Evolutionary conservation across 2,888 invertebrate species (phyloP).

Genomic region (Lottia scabra): DNA sequence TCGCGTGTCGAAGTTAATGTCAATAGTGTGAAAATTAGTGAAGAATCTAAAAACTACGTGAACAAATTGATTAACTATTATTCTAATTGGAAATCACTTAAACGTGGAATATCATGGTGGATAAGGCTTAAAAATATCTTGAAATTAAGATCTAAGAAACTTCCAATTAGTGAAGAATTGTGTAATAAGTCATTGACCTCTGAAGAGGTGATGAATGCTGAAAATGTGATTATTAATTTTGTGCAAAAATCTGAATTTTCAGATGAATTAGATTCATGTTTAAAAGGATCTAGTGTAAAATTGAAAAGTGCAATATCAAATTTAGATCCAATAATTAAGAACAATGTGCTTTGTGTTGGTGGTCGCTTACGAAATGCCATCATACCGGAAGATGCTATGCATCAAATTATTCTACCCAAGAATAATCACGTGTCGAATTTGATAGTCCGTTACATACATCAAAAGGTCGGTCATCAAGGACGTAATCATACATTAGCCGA

Average conservation of each 20-base stretch:
- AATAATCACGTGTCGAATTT: not conserved
- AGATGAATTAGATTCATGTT: not conserved
- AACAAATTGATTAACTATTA: not conserved
- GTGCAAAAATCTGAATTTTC: not conserved
- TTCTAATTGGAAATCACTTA: constrained; percentile 12
- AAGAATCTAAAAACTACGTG: too few species aligned
- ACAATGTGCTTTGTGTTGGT: constrained; percentile 17
- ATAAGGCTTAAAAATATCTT: not conserved
- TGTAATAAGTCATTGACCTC: not conserved
- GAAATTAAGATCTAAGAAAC: not conserved
- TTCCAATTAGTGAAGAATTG: not conserved
- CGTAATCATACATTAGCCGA: too few species aligned
- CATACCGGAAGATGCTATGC: constrained; percentile 13
- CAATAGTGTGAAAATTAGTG: too few species aligned
- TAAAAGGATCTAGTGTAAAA: not conserved
- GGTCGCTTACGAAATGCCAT: constrained; percentile 7
- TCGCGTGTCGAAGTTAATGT: not conserved
- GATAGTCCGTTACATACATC: constrained; percentile 6
- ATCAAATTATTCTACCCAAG: not conserved
- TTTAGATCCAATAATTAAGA: constrained; percentile 2
- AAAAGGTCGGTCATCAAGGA: constrained; percentile 14
- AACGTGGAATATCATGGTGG: not conserved
- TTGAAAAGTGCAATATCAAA: not conserved
- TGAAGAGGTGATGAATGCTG: not conserved
- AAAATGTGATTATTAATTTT: not conserved